Conservation (phyloP, 2,113 vertebrate species). For the Galbula dea region DNA sequence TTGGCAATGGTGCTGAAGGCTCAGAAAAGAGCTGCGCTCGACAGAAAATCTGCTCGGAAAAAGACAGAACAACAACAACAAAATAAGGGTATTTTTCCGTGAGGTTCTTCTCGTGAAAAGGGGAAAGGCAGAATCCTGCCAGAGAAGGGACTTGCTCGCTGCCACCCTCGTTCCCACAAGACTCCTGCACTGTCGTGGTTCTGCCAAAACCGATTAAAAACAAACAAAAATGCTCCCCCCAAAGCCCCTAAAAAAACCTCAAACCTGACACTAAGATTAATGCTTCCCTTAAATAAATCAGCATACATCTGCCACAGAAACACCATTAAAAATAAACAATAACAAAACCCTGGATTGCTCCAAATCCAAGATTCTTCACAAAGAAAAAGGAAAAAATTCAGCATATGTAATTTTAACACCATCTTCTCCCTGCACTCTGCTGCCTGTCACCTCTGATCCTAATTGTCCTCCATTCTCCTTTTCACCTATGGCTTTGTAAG, state of each 20-base stretch:
- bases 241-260: not conserved
- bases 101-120: slow-evolving; percentile 4
- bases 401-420: not conserved
- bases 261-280: slow-evolving; percentile 52
- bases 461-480: not conserved
- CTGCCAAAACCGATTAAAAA: slow-evolving; percentile 51
- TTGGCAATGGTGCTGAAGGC: slow-evolving; percentile 57
- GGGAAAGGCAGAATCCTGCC: slow-evolving; percentile 27
- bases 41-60: slow-evolving; percentile 13
- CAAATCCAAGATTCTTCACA: slow-evolving; percentile 63
- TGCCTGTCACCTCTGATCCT: not conserved
- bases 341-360: too few species aligned
- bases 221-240: not conserved
- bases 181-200: slow-evolving; percentile 37
- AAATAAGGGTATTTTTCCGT: not conserved
- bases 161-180: slow-evolving; percentile 33
- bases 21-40: slow-evolving; percentile 57
- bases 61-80: not conserved
- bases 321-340: slow-evolving; percentile 64
- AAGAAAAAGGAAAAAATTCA: slow-evolving; percentile 27
- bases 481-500: slow-evolving; percentile 46
- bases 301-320: slow-evolving; percentile 53
- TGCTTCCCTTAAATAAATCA: slow-evolving; percentile 72
- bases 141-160: not conserved
- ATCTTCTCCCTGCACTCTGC: slow-evolving; percentile 14